A percentile compares a stretch with the other conserved stretches of the same genome.
Conservation (phyloP, 1,140 invertebrate genomes). For the Papilio machaon region DNA sequence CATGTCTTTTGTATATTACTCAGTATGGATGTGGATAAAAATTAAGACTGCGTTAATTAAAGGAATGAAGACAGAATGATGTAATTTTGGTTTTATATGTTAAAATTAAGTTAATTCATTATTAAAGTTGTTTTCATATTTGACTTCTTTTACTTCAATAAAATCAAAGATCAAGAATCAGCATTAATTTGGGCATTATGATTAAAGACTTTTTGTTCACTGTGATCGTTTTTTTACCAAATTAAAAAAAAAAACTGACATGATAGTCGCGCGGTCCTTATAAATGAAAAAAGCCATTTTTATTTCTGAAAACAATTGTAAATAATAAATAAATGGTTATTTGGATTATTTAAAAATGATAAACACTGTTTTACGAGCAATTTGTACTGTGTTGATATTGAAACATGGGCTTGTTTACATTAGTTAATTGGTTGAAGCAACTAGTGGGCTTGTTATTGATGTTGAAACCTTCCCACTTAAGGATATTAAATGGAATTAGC, state of each 20-base stretch:
- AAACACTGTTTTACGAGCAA: slow-evolving; percentile 4
- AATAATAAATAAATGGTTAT: neutral
- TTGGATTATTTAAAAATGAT: neutral
- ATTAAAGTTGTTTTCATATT: slow-evolving; percentile 53
- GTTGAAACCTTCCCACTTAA: neutral
- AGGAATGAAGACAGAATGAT: slow-evolving; percentile 43
- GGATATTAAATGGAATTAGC: slow-evolving; percentile 4
- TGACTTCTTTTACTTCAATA: slow-evolving; percentile 29
- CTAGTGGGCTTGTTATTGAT: neutral
- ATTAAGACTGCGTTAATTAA: slow-evolving; percentile 54
- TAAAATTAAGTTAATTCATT: slow-evolving; percentile 41
- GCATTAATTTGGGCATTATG: too few relatives aligned
- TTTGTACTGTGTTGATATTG: neutral
- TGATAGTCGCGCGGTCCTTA: too few relatives aligned
- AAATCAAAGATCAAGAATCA: neutral
- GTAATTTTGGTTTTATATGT: slow-evolving; percentile 45
- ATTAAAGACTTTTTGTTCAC: too few relatives aligned
- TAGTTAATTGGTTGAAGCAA: slow-evolving; percentile 7
- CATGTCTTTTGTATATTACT: slow-evolving; percentile 8
- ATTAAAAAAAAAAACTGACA: too few relatives aligned
- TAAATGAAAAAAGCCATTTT: too few relatives aligned
- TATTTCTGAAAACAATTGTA: too few relatives aligned
- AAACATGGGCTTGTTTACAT: neutral
- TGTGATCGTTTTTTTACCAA: too few relatives aligned
- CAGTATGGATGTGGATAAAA: slow-evolving; percentile 37